phyloP scores from a whole-genome alignment of 2,797 vertebrate species.

The Arnoldichthys spilopterus region DNA sequence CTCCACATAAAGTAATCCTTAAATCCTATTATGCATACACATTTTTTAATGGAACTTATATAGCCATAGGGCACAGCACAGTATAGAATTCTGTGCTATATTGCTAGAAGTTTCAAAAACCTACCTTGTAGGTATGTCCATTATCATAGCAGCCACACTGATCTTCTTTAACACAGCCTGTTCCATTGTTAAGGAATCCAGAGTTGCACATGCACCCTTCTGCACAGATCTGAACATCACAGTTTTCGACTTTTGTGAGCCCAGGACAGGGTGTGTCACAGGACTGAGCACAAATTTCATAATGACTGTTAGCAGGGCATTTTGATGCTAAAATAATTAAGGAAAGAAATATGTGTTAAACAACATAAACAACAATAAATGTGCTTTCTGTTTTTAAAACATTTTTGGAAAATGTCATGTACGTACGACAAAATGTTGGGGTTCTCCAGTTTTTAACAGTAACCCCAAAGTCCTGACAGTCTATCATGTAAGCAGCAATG shows the following conservation, averaged over 20 bases:
- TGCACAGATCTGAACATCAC: conserved; percentile 58
- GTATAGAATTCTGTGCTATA: not conserved
- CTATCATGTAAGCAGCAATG: conserved; percentile 66
- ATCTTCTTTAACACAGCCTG: conserved; percentile 67
- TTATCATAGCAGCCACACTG: conserved; percentile 73
- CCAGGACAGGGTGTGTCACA: conserved; percentile 71
- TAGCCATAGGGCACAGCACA: not conserved
- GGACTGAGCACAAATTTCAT: conserved; percentile 69
- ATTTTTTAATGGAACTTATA: not conserved
- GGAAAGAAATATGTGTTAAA: not conserved
- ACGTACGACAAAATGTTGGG: conserved; percentile 70
- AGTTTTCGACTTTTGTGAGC: conserved; percentile 52
- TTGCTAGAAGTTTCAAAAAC: not conserved
- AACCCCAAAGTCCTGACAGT: conserved; percentile 71
- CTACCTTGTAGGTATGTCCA: conserved; percentile 34
- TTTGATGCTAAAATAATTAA: conserved; percentile 58
- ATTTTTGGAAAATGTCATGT: not conserved
- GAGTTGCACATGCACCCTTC: conserved; percentile 78
- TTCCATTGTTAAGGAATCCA: conserved; percentile 69
- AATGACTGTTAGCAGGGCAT: conserved; percentile 76
- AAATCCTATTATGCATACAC: too few species aligned
- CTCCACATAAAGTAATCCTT: too few species aligned
- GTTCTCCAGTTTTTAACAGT: conserved; percentile 72
- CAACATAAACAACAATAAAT: not conserved
- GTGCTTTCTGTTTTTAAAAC: too few species aligned